Evolutionary conservation across 1,140 invertebrate genomes (phyloP).

Genomic region (Octopus bimaculoides): DNA sequence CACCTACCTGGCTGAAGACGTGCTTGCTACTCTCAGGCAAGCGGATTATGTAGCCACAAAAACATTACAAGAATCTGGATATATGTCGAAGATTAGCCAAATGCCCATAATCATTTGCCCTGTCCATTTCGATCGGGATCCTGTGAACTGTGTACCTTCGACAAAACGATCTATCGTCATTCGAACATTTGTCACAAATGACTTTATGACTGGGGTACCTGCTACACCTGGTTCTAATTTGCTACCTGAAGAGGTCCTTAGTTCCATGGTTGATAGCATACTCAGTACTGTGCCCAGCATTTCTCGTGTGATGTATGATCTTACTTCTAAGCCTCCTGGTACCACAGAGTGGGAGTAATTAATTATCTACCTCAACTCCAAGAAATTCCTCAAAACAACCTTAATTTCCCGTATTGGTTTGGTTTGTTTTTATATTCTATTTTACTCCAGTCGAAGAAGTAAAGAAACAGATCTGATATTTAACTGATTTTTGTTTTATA

Average conservation of each 20-base stretch:
- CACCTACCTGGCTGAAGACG: slow-evolving; percentile 84
- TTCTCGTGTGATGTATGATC: slow-evolving; percentile 93
- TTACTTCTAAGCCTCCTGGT: slow-evolving; percentile 96
- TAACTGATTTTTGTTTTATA: too few species aligned
- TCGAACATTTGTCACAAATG: slow-evolving; percentile 91
- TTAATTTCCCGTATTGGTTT: too few species aligned
- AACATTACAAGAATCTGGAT: slow-evolving; percentile 40
- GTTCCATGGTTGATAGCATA: slow-evolving; percentile 86
- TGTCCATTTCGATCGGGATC: slow-evolving; percentile 92
- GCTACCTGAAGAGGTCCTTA: slow-evolving; percentile 84
- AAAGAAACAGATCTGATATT: too few species aligned
- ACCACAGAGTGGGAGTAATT: slow-evolving; percentile 98
- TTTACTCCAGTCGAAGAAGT: too few species aligned
- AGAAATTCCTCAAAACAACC: too few species aligned
- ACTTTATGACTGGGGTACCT: slow-evolving; percentile 98
- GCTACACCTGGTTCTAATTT: slow-evolving; percentile 79
- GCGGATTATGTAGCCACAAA: slow-evolving; percentile 60
- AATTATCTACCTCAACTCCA: too few species aligned
- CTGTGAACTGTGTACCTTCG: slow-evolving; percentile 72
- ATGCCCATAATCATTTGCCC: slow-evolving; percentile 97
- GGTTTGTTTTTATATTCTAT: too few species aligned
- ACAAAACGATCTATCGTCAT: slow-evolving; percentile 94
- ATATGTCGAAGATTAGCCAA: slow-evolving; percentile 72
- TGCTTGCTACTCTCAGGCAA: slow-evolving; percentile 83
- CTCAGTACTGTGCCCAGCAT: slow-evolving; percentile 77